phyloP scores from a whole-genome alignment of 2,888 invertebrate genomes.

The Lasioglossum vierecki region DNA sequence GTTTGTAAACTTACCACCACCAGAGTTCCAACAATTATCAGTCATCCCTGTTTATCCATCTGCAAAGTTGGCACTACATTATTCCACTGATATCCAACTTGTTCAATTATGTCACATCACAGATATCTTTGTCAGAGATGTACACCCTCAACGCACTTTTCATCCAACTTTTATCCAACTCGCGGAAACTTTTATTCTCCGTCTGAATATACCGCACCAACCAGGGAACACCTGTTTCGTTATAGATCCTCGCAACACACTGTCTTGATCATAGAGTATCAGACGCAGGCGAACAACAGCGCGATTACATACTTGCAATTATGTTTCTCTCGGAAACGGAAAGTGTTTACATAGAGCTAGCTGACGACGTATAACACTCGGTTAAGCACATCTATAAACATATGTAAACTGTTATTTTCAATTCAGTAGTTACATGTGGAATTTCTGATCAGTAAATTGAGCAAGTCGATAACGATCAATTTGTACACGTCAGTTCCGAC shows the following conservation, averaged over 20 bases:
- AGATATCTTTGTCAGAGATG: slow-evolving; percentile 69
- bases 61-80: slow-evolving; percentile 80
- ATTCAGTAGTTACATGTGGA: background rate
- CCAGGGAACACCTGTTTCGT: slow-evolving; percentile 56
- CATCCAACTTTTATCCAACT: slow-evolving; percentile 50
- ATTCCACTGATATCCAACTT: slow-evolving; percentile 72
- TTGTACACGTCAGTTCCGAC: too few species aligned
- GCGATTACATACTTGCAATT: slow-evolving; percentile 17
- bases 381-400: background rate
- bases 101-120: slow-evolving; percentile 76
- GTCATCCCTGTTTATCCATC: slow-evolving; percentile 88
- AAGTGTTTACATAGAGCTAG: slow-evolving; percentile 5
- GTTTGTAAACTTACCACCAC: slow-evolving; percentile 87
- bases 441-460: background rate
- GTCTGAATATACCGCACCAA: slow-evolving; percentile 53
- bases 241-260: slow-evolving; percentile 66
- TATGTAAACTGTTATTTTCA: background rate
- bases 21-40: slow-evolving; percentile 92
- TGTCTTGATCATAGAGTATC: slow-evolving; percentile 48
- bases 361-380: background rate
- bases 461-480: background rate
- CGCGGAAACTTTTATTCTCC: slow-evolving; percentile 54
- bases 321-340: slow-evolving; percentile 8
- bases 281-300: slow-evolving; percentile 22
- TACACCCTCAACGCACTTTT: slow-evolving; percentile 72